Evolutionary conservation across 2,797 vertebrate species (phyloP), one percentile per base, ranked within the genome.

Genomic region (Neomorphus geoffroyi): DNA sequence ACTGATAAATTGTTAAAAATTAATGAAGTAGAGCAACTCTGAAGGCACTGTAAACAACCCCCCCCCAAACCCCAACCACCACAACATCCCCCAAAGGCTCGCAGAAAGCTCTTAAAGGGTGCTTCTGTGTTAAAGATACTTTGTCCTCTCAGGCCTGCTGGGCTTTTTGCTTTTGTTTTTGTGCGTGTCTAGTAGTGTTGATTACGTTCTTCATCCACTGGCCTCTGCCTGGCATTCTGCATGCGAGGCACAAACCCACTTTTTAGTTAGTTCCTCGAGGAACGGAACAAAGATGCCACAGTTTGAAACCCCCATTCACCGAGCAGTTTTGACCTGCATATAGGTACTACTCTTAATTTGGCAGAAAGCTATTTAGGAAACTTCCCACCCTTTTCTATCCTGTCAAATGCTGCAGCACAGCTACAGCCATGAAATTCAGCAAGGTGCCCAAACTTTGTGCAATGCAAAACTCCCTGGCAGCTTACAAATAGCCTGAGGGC

Each of bases 1-100:
- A 97, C 95, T 96, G 97, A 98, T 95, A 97, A 97, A 93, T 60
- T 93, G 96, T 97, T 96, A 98, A 97, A 97, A 97, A 96, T 96
- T 97, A 97, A 98, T 96, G 97, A 97, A 96, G 89, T 97, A 94
- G 92, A 97, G 93, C 87, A 85, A 87, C 28, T 94, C 94, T 87
- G 81, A 97, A 95, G 90, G 92, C 83, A 86, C 58, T 35, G 65
- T 51, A 95, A 93, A 90, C 91, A 72, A 88, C 75, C 74, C 35
- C 41, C 58, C 54, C 19, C 54, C 93, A 94, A 94, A 58, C 4
- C 17, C 58, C 69, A 86, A 54, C 35, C 54, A 80, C 64, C 93
- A 90, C 86, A 70, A 75, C 79, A 95, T 86, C 70, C 90, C 90
- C 88, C 77, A 86, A 33, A 37, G 94, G 72, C 80, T 65, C 46